A percentile compares a stretch with the other conserved stretches of the same genome.
Conservation (phyloP, 2,113 vertebrate species). For the human region DNA sequence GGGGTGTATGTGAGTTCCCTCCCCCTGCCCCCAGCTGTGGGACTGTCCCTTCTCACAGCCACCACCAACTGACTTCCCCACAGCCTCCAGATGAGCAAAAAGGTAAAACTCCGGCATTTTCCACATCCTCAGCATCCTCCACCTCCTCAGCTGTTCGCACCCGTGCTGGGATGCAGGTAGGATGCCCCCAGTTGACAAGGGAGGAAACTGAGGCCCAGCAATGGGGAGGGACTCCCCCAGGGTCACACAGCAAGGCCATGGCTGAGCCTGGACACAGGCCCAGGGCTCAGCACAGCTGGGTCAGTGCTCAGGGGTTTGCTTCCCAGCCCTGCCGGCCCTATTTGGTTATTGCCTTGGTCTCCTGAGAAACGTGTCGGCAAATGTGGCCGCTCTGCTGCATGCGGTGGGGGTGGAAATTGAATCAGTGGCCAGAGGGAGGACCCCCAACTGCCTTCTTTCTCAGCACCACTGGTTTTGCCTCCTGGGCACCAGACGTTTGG, state of each 20-base stretch:
- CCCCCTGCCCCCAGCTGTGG: neutral
- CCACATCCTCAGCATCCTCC: slow-evolving; percentile 34
- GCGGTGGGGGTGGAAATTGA: neutral
- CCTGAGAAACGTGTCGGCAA: neutral
- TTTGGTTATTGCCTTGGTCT: neutral
- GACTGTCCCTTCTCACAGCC: slow-evolving; percentile 28
- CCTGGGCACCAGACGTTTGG: neutral
- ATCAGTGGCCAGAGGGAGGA: accelerated
- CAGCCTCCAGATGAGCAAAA: neutral
- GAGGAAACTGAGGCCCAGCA: neutral
- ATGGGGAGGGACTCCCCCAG: neutral
- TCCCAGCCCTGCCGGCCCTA: neutral
- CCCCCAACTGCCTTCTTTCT: neutral
- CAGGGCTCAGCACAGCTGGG: neutral
- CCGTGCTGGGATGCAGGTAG: neutral
- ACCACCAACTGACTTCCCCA: neutral
- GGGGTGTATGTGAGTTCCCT: accelerated
- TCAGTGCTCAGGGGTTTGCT: neutral
- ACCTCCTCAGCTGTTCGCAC: neutral
- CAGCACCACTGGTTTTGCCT: neutral
- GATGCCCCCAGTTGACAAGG: neutral
- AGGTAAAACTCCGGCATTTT: neutral
- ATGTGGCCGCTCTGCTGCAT: neutral
- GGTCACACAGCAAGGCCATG: neutral
- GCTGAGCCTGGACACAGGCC: neutral